Percentiles rank a stretch among this genome's conserved stretches.
Evolutionary conservation across 1,140 invertebrate genomes (phyloP).

Genomic region (Rhyzopertha dominica): DNA sequence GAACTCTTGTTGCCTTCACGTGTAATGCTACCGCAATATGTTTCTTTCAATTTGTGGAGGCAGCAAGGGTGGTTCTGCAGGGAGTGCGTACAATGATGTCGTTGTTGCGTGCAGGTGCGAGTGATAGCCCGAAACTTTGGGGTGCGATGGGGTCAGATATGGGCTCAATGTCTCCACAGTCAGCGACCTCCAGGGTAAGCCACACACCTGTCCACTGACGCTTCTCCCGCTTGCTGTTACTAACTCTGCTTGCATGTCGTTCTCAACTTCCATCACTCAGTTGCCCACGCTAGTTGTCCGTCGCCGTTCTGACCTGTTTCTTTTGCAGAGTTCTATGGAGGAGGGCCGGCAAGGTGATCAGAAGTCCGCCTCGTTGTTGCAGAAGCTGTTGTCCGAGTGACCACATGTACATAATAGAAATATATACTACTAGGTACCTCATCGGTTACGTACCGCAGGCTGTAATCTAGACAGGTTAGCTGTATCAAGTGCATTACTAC

Average conservation of each 20-base stretch:
- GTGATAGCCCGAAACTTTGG: conserved; percentile 51
- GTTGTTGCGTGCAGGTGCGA: conserved; percentile 47
- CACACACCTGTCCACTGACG: conserved; percentile 37
- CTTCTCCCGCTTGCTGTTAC: conserved; percentile 32
- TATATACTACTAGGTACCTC: conserved; percentile 48
- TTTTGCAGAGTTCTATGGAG: conserved; percentile 69
- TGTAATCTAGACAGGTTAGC: conserved; percentile 48
- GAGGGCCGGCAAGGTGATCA: conserved; percentile 62
- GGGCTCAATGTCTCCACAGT: conserved; percentile 48
- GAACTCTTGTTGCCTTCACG: conserved; percentile 15
- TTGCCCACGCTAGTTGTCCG: conserved; percentile 4
- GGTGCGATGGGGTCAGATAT: conserved; percentile 47
- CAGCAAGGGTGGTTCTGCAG: conserved; percentile 34
- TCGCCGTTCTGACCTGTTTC: neutral
- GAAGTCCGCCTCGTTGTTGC: conserved; percentile 59
- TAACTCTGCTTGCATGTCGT: conserved; percentile 25
- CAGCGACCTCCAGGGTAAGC: conserved; percentile 58
- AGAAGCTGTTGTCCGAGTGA: conserved; percentile 75
- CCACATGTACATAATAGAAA: conserved; percentile 41
- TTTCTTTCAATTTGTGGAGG: conserved; percentile 3
- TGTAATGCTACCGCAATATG: neutral
- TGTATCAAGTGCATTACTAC: conserved; percentile 48
- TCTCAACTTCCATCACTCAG: conserved; percentile 7
- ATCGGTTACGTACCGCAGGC: conserved; percentile 46
- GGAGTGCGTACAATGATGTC: conserved; percentile 45